These are phyloP conservation scores for Penaeus monodon DNA, from an alignment of 2,888 invertebrate genomes.

Conservation along the genomic window DNA sequence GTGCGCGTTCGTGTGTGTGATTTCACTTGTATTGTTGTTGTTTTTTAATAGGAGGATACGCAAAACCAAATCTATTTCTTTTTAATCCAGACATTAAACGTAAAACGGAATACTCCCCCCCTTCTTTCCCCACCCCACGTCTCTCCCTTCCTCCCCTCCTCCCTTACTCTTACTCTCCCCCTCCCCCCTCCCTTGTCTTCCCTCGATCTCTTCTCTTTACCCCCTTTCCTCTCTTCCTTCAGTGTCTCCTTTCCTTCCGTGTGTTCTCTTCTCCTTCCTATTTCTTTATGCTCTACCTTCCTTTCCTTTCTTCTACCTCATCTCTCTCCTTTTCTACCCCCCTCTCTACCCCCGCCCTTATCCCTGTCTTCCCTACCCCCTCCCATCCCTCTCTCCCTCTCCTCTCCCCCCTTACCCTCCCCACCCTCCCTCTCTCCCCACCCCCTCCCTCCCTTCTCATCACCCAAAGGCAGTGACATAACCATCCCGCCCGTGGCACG, in stretches of 20 bases:
- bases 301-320: not conserved
- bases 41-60: no score
- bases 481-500: no score
- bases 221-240: no score
- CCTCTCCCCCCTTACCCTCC: not conserved
- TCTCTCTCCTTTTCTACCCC: not conserved
- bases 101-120: no score
- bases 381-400: not conserved
- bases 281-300: no score
- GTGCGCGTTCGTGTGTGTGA: no score
- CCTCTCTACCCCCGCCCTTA: not conserved
- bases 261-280: not conserved
- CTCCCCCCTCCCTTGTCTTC: not conserved
- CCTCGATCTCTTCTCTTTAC: no score
- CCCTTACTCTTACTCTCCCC: not conserved
- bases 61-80: no score
- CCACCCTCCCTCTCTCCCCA: not conserved
- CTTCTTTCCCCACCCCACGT: no score
- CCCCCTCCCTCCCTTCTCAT: not conserved
- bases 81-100: no score
- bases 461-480: not conserved
- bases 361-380: not conserved
- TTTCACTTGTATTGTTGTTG: no score
- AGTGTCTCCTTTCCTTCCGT: no score
- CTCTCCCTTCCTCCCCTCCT: not conserved